These are phyloP conservation scores for Cabera pusaria DNA, from an alignment of 2,888 invertebrate species.

Conservation along the genomic window DNA sequence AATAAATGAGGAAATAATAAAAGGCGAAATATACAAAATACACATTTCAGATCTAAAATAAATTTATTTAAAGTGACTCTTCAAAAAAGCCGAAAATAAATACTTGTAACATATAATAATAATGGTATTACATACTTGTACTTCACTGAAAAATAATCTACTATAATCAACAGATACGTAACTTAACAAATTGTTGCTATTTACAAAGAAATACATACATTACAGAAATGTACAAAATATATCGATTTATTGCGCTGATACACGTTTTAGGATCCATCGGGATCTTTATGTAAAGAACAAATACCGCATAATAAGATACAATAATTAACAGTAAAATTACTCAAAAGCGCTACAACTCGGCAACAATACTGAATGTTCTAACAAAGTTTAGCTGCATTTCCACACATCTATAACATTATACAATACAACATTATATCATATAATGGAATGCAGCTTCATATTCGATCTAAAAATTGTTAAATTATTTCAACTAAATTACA, in stretches of 20 bases:
- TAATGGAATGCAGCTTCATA: slow-evolving; percentile 31
- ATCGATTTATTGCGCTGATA: slow-evolving; percentile 62
- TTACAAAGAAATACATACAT: slow-evolving; percentile 63
- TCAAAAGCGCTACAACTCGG: slow-evolving; percentile 23
- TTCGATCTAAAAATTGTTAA: slow-evolving; percentile 21
- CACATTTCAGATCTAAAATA: slow-evolving; percentile 68
- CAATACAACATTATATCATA: slow-evolving; percentile 15
- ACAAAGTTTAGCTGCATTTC: slow-evolving; percentile 28
- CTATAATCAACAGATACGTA: slow-evolving; percentile 34
- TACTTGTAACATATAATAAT: slow-evolving; percentile 38
- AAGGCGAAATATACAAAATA: too few relatives aligned
- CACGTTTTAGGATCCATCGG: slow-evolving; percentile 45
- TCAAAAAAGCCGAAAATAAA: slow-evolving; percentile 59
- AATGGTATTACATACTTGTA: slow-evolving; percentile 44
- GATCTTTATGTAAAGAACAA: slow-evolving; percentile 36
- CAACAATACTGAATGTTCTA: slow-evolving; percentile 24
- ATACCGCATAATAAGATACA: slow-evolving; percentile 30
- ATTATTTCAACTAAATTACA: slow-evolving; percentile 38
- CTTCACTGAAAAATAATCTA: slow-evolving; percentile 37
- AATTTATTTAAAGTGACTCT: slow-evolving; percentile 57
- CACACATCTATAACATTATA: too few relatives aligned
- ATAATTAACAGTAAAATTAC: slow-evolving; percentile 26
- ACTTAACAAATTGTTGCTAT: slow-evolving; percentile 46
- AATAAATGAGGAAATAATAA: too few relatives aligned
- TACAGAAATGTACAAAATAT: slow-evolving; percentile 55